These are phyloP conservation scores for Riparia riparia DNA, from an alignment of 2,113 vertebrate species.

Conservation along the genomic window DNA sequence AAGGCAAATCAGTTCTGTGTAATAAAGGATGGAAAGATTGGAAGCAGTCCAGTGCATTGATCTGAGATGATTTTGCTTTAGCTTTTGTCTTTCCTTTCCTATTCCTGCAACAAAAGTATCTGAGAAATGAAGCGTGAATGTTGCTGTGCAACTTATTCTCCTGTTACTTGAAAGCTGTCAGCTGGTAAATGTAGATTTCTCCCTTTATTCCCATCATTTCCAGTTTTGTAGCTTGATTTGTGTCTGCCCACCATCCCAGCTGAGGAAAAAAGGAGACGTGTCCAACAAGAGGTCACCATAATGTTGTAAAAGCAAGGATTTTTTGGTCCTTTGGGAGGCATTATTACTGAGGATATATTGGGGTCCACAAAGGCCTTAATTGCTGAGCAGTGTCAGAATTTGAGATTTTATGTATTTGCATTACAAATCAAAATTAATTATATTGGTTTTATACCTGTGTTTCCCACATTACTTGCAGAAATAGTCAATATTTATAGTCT, in stretches of 20 bases:
- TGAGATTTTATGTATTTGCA: neutral
- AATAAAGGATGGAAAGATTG: neutral
- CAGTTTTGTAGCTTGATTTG: neutral
- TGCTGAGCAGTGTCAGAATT: neutral
- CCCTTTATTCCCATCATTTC: neutral
- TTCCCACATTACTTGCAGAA: neutral
- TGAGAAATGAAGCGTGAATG: neutral
- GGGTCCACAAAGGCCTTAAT: neutral
- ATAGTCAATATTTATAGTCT: neutral
- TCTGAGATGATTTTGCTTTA: slow-evolving; percentile 54
- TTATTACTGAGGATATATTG: neutral
- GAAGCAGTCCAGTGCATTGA: slow-evolving; percentile 32
- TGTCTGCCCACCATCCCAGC: neutral
- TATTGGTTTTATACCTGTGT: neutral
- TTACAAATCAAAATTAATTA: neutral
- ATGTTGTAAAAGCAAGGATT: neutral
- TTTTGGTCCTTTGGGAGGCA: neutral
- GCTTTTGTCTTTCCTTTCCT: slow-evolving; percentile 25
- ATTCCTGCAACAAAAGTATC: slow-evolving; percentile 2
- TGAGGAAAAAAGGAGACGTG: neutral
- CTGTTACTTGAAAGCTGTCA: neutral
- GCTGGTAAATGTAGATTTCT: neutral
- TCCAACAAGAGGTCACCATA: neutral
- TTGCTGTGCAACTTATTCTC: slow-evolving; percentile 7
- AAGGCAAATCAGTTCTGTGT: neutral